Evolutionary conservation across 2,888 invertebrate species (phyloP), one percentile per base, ranked within the genome.

Genomic region (Bimastos eiseni): DNA sequence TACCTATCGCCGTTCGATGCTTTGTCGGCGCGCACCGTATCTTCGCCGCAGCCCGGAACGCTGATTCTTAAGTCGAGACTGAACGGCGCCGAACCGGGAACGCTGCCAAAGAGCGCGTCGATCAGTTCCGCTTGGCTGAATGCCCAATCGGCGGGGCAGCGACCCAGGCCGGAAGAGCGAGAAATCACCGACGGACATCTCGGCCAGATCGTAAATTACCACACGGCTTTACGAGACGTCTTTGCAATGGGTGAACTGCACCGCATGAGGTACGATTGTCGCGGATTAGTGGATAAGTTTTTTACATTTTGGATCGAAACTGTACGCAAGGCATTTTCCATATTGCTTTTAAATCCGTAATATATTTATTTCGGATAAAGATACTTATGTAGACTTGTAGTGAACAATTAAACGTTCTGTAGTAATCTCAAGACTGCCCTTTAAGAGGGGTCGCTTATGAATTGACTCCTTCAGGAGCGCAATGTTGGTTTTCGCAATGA

Each of bases 101-200:
- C 38, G 33, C 44, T 19, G 44, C 6, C 89, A 44, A 89, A 34
- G 33, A 33, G 33, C 89, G 49, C 89, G 70, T 70, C 70, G 70
- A 70, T 49, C 89, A 41, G 89, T 44, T 37, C 33, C 89, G 49
- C 89, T 21, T 44, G 36, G 33, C 37, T 89, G 49, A 19, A 89
- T 37, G 49, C 89, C 33, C 89, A 89, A 41, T 44, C n/a, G 44
- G 13, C 37, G 33, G 49, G 44, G 70, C 70, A 70, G 8, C n/a
- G 30, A 13, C n/a, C 70, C 70, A 30, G 70, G 1, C 70, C 70
- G 70, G 70, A 70, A 70, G 70, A 70, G 70, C 70, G 70, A 30
- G 70, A 70, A 70, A 70, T 70, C 70, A 70, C 30, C 70, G 70
- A 11, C 70, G 70, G 70, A 70, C 70, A 70, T 70, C 70, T 70